A percentile compares a stretch with the other conserved stretches of the same genome.
Conservation (phyloP, 2,113 vertebrate species). For the rat (Rattus norvegicus) region GRCr8 NC_086028.1:76708501-76709000, state of each 20-base stretch:
- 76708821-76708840: constrained; percentile 40
- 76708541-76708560: neutral
- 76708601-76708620: neutral
- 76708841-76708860: constrained; percentile 37
- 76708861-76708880: constrained; percentile 66
- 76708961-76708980: constrained; percentile 67
- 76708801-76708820: neutral
- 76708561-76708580: neutral
- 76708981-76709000: constrained; percentile 53
- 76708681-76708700: constrained; percentile 19
- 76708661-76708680: neutral
- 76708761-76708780: constrained; percentile 62
- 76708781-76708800: constrained; percentile 38
- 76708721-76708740: constrained; percentile 3
- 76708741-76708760: constrained; percentile 16
- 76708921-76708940: constrained; percentile 69
- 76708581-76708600: neutral
- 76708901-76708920: constrained; percentile 71
- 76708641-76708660: neutral
- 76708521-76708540: constrained; percentile 54
- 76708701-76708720: constrained; percentile 13
- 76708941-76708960: constrained; percentile 73
- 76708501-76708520: neutral
- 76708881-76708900: constrained; percentile 71
- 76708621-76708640: neutral